These are phyloP conservation scores for Gymnoscelis rufifasciata DNA, from an alignment of 2,888 invertebrate species.

Conservation along the genomic window DNA sequence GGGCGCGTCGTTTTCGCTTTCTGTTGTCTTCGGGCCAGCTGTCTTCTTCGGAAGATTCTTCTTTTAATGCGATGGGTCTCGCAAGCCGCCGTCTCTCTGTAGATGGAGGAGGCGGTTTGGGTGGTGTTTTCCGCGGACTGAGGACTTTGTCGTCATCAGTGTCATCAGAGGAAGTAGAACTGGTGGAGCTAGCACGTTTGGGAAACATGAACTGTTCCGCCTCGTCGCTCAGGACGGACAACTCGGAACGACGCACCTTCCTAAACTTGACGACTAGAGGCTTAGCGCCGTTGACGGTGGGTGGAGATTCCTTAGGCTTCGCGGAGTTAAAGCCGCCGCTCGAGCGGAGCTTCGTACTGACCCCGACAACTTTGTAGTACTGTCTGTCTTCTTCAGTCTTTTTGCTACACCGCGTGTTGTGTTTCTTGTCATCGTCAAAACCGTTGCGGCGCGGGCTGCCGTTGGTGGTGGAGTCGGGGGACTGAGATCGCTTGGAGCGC, in stretches of 20 bases:
- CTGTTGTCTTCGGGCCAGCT: conserved; percentile 60
- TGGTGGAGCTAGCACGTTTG: conserved; percentile 79
- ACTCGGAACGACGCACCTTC: conserved; percentile 85
- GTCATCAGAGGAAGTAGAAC: conserved; percentile 78
- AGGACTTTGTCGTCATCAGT: conserved; percentile 63
- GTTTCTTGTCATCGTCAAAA: conserved; percentile 53
- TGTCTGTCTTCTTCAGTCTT: conserved; percentile 59
- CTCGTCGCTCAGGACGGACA: conserved; percentile 88
- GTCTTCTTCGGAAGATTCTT: conserved; percentile 71
- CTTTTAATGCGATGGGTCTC: conserved; percentile 64
- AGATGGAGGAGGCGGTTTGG: conserved; percentile 46
- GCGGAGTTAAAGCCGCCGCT: conserved; percentile 64
- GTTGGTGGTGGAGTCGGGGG: conserved; percentile 51
- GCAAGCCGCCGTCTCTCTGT: conserved; percentile 58
- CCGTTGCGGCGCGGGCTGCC: conserved; percentile 57
- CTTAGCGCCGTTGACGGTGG: conserved; percentile 76
- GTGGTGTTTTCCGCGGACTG: conserved; percentile 59
- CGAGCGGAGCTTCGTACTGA: conserved; percentile 83
- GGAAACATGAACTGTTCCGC: conserved; percentile 94
- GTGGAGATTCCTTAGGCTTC: conserved; percentile 53
- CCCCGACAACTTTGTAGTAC: conserved; percentile 86
- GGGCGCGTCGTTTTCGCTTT: conserved; percentile 47
- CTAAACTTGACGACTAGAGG: conserved; percentile 86
- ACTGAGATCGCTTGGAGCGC: conserved; percentile 51
- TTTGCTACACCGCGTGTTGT: conserved; percentile 59